Evolutionary conservation across 1,140 invertebrate genomes (phyloP).

Genomic region (Drosophila tristis): DNA sequence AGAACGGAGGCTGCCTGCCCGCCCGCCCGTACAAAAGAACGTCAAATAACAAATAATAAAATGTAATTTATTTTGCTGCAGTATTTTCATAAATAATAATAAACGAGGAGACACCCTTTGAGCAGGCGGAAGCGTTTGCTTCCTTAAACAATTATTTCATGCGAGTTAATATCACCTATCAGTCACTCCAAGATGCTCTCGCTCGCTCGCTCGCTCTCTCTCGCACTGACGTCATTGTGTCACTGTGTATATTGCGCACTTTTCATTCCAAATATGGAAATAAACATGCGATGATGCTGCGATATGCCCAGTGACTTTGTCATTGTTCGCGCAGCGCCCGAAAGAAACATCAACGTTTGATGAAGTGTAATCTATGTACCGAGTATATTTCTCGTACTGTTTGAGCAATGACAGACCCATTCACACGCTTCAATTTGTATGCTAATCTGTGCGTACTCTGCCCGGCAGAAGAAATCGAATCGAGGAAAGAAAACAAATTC

Average conservation of each 20-base stretch:
- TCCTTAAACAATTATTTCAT: slow-evolving; percentile 41
- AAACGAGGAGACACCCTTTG: slow-evolving; percentile 30
- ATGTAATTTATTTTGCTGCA: slow-evolving; percentile 40
- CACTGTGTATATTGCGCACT: slow-evolving; percentile 7
- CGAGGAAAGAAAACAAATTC: slow-evolving; percentile 29
- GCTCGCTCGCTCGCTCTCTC: too few relatives aligned
- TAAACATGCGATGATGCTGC: slow-evolving; percentile 6
- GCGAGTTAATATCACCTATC: slow-evolving; percentile 40
- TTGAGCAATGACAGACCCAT: slow-evolving; percentile 23
- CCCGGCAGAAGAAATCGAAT: background rate
- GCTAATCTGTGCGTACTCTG: slow-evolving; percentile 31
- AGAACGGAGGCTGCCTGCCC: slow-evolving; percentile 12
- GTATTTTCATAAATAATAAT: slow-evolving; percentile 7
- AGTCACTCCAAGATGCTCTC: slow-evolving; percentile 23
- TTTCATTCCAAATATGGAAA: slow-evolving; percentile 7
- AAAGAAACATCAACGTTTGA: background rate
- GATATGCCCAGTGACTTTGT: background rate
- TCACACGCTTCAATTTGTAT: slow-evolving; percentile 44
- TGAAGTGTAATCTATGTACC: background rate
- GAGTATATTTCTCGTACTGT: background rate
- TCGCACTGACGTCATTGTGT: slow-evolving; percentile 29
- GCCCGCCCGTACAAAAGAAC: slow-evolving; percentile 26
- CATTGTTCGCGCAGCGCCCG: background rate
- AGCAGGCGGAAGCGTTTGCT: slow-evolving; percentile 28
- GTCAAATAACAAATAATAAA: slow-evolving; percentile 23